Conservation (phyloP, 2,113 vertebrate species). For the Bubo bubo region DNA sequence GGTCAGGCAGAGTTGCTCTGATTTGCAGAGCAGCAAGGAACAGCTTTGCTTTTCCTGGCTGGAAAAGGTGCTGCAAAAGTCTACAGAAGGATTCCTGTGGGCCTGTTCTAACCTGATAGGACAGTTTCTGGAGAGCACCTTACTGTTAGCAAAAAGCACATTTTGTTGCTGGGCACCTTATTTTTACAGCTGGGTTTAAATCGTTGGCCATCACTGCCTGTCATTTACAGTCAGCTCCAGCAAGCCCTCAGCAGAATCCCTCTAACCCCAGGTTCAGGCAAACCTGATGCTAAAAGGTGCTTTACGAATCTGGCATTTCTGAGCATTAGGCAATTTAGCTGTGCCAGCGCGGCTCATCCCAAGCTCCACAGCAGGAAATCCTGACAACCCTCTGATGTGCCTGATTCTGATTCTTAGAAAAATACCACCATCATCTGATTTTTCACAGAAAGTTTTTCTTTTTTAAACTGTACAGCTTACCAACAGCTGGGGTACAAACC, state of each 20-base stretch:
- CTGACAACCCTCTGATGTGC: neutral
- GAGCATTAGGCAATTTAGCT: neutral
- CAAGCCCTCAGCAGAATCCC: neutral
- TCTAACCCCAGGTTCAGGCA: neutral
- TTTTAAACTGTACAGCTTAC: fast-evolving
- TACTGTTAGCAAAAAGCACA: fast-evolving
- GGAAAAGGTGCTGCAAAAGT: neutral
- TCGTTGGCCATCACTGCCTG: neutral
- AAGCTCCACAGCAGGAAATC: neutral
- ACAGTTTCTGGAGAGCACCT: neutral
- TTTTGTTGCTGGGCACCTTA: neutral
- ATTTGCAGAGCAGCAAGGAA: neutral
- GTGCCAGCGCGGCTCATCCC: fast-evolving
- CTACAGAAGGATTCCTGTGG: neutral
- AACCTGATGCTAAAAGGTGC: neutral
- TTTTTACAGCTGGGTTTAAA: neutral
- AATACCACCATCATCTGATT: neutral
- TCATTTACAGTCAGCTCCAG: neutral
- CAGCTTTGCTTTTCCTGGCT: neutral
- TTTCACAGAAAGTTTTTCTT: neutral
- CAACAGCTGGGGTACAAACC: neutral
- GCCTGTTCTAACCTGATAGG: too few relatives aligned
- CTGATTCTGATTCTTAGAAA: neutral
- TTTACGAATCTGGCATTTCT: neutral
- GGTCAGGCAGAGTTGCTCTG: too few relatives aligned